phyloP scores from a whole-genome alignment of 1,140 invertebrate species.

The Apocrypta bakeri region DNA sequence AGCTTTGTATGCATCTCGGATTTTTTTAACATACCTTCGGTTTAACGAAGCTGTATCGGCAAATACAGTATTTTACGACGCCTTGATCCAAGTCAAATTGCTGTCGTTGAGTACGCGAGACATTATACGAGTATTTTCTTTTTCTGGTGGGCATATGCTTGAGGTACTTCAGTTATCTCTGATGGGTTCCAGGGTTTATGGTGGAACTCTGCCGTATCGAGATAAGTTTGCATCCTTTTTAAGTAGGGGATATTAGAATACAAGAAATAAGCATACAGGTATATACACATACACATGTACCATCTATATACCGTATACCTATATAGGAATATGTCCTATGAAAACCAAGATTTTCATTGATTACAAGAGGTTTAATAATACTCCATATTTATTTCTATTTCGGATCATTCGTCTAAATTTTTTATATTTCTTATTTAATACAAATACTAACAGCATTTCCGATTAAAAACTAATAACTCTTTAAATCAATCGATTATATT shows the following conservation, averaged over 20 bases:
- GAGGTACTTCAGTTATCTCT: background rate
- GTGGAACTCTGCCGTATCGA: background rate
- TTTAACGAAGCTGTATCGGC: conserved; percentile 44
- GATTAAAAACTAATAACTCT: background rate
- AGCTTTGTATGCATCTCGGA: background rate
- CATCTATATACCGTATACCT: no score
- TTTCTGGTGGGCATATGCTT: background rate
- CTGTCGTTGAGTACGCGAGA: background rate
- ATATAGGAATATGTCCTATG: no score
- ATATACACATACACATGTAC: no score
- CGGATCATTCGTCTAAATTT: no score
- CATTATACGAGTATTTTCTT: background rate
- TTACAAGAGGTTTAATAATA: no score
- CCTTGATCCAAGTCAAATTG: background rate
- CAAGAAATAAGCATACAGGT: no score
- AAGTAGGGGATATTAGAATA: no score
- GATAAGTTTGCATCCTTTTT: background rate
- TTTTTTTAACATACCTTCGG: background rate
- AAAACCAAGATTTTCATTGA: no score
- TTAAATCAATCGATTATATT: background rate
- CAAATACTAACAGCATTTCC: no score
- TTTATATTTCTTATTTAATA: no score
- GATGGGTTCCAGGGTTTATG: background rate
- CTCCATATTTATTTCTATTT: no score
- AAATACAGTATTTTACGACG: background rate